phyloP scores from a whole-genome alignment of 2,113 vertebrate genomes.

The Saccopteryx bilineata region DNA sequence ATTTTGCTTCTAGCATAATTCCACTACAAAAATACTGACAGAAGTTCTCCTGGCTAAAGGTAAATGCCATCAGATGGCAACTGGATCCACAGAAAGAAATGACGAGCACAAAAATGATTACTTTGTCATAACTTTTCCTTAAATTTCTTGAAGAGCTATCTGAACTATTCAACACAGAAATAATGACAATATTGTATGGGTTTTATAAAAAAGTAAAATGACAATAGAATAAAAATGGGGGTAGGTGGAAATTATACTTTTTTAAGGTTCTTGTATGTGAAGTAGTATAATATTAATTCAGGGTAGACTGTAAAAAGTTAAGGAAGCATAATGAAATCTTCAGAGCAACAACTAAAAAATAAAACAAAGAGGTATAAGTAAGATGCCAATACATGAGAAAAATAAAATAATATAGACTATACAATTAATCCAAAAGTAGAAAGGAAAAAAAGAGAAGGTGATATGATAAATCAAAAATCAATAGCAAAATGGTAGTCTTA shows the following conservation, averaged over 20 bases:
- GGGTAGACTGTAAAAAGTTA: background rate
- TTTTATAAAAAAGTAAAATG: background rate
- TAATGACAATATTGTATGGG: background rate
- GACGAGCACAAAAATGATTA: background rate
- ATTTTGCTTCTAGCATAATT: background rate
- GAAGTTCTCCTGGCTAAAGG: background rate
- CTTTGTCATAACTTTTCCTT: background rate
- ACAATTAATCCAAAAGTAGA: background rate
- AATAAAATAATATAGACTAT: background rate
- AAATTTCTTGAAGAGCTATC: constrained; percentile 1
- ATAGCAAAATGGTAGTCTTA: background rate
- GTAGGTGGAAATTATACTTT: background rate
- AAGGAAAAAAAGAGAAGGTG: background rate
- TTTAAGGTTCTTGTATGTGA: background rate
- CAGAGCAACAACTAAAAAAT: background rate
- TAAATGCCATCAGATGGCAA: background rate
- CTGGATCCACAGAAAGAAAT: background rate
- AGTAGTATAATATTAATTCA: background rate
- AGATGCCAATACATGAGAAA: background rate
- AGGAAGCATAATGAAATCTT: background rate
- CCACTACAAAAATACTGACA: background rate
- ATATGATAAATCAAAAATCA: background rate
- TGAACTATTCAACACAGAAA: constrained; percentile 8
- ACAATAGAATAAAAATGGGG: background rate
- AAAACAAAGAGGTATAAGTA: background rate